phyloP scores from a whole-genome alignment of 2,888 invertebrate genomes.

The Drosophila anomelani region DNA sequence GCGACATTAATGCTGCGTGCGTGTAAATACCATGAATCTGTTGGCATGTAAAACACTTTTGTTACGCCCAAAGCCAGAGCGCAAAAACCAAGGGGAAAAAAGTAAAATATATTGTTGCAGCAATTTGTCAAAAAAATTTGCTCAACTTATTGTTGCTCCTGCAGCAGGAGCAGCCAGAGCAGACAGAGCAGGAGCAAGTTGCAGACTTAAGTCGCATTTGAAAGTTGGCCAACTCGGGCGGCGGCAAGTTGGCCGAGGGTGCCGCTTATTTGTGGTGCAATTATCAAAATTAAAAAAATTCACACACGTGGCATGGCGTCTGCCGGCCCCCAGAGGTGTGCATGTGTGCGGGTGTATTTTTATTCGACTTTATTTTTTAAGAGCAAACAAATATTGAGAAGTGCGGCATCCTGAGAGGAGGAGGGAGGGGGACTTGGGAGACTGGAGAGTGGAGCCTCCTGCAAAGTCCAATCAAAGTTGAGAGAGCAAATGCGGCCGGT shows the following conservation, averaged over 20 bases:
- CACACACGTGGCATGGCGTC: slow-evolving; percentile 25
- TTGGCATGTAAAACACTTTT: slow-evolving; percentile 79
- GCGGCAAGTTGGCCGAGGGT: slow-evolving; percentile 23
- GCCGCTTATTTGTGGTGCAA: slow-evolving; percentile 72
- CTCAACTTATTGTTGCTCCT: slow-evolving; percentile 57
- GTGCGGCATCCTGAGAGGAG: background rate
- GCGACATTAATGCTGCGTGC: slow-evolving; percentile 80
- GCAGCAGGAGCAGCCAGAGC: slow-evolving; percentile 6
- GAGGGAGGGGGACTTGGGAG: background rate
- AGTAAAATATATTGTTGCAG: slow-evolving; percentile 67
- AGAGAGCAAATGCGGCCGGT: slow-evolving; percentile 16
- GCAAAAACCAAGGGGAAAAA: slow-evolving; percentile 42
- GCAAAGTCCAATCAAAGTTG: slow-evolving; percentile 57
- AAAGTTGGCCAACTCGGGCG: slow-evolving; percentile 62
- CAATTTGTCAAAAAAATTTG: slow-evolving; percentile 81
- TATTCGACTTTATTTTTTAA: slow-evolving; percentile 18
- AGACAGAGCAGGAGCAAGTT: slow-evolving; percentile 27
- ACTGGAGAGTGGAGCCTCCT: slow-evolving; percentile 8
- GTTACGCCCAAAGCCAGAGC: slow-evolving; percentile 75
- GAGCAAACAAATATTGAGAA: slow-evolving; percentile 34
- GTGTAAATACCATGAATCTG: slow-evolving; percentile 80
- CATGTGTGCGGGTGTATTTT: slow-evolving; percentile 1
- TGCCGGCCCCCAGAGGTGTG: slow-evolving; percentile 4
- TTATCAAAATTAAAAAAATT: slow-evolving; percentile 67
- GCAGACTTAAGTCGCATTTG: slow-evolving; percentile 71